phyloP scores from a whole-genome alignment of 2,888 invertebrate genomes.

The Theodoxus fluviatilis region DNA sequence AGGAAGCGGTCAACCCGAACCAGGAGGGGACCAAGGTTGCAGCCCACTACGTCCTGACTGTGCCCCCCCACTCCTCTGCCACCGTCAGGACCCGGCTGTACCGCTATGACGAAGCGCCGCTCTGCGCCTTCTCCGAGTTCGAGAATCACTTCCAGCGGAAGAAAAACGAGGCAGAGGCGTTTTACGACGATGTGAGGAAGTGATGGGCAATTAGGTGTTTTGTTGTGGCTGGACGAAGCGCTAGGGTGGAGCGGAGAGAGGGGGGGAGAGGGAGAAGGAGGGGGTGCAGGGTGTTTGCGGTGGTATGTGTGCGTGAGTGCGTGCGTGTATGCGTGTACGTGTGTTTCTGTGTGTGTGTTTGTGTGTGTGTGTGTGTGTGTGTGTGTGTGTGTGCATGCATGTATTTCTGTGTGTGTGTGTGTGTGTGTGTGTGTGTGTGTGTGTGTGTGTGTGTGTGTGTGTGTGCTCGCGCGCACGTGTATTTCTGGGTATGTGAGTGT shows the following conservation, averaged over 20 bases:
- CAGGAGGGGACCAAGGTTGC: conserved; percentile 54
- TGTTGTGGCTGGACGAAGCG: not conserved
- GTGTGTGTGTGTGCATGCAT: not conserved
- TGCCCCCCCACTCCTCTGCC: conserved; percentile 47
- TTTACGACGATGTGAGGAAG: not conserved
- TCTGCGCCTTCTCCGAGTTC: no score
- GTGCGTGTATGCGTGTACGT: not conserved
- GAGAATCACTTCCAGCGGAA: not conserved
- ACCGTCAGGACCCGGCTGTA: conserved; percentile 55
- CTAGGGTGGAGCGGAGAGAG: not conserved
- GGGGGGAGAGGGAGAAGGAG: not conserved
- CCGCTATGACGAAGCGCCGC: no score
- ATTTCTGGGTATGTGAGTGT: conserved; percentile 18
- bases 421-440: not conserved
- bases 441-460: not conserved
- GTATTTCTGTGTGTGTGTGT: not conserved
- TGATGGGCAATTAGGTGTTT: conserved; percentile 9
- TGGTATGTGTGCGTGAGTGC: not conserved
- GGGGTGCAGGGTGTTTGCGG: not conserved
- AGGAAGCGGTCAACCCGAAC: conserved; percentile 45
- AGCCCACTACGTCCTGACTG: conserved; percentile 52
- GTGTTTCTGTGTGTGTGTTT: not conserved
- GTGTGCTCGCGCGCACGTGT: conserved; percentile 15
- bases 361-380: conserved; percentile 1
- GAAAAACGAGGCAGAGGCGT: not conserved